These are phyloP conservation scores for Oscheius sp. DNA, from an alignment of 2,888 invertebrate species.

Conservation along the genomic window DNA sequence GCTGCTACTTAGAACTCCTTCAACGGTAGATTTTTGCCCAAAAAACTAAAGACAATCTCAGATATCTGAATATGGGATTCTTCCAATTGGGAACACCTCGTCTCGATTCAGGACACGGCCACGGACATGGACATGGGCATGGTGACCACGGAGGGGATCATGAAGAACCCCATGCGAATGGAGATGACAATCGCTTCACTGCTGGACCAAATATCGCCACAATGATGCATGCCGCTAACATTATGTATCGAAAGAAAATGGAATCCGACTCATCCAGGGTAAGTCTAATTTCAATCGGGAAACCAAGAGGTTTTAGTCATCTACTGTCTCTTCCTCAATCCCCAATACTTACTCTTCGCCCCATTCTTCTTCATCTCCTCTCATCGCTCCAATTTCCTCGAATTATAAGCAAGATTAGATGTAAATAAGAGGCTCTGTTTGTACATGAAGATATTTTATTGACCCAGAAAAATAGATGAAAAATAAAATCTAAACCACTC, in stretches of 20 bases:
- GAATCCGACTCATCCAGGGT: conserved; percentile 13
- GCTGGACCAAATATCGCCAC: conserved; percentile 26
- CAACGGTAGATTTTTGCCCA: conserved; percentile 43
- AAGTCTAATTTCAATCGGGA: too few relatives aligned
- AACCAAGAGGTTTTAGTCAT: conserved; percentile 1
- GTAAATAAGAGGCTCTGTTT: background rate
- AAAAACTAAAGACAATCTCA: conserved; percentile 7
- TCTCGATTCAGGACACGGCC: conserved; percentile 22
- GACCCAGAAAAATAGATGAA: background rate
- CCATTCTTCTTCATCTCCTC: background rate
- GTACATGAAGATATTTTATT: background rate
- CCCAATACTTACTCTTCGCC: too few relatives aligned
- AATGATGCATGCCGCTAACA: conserved; percentile 32
- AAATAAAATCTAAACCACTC: background rate
- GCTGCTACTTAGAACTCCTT: conserved; percentile 66
- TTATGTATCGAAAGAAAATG: conserved; percentile 30
- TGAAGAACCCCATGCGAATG: background rate
- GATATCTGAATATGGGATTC: conserved; percentile 64
- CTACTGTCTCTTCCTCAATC: background rate
- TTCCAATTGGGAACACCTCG: conserved; percentile 65
- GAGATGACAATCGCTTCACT: conserved; percentile 4
- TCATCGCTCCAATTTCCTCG: background rate
- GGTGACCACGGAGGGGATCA: background rate
- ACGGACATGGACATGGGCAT: background rate
- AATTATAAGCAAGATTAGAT: conserved; percentile 2